phyloP scores from a whole-genome alignment of 2,797 vertebrate genomes.

The Melanotaenia maccullochi region DNA sequence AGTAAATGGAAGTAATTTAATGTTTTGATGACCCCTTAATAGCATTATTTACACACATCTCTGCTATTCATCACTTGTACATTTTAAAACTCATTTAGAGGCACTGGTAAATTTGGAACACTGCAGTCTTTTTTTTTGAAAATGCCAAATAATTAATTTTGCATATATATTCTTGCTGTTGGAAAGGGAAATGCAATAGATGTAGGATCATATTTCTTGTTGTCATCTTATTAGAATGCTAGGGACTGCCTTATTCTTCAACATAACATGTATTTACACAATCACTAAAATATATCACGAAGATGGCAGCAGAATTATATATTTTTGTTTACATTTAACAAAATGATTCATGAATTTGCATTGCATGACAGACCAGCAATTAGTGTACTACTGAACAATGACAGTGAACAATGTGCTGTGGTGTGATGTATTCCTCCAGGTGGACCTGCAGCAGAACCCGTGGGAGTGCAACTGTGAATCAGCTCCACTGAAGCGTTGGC shows the following conservation, averaged over 20 bases:
- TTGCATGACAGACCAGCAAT: slow-evolving; percentile 46
- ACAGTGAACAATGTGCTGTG: slow-evolving; percentile 37
- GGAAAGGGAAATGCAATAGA: slow-evolving; percentile 41
- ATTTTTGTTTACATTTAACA: slow-evolving; percentile 40
- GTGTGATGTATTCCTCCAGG: slow-evolving; percentile 87
- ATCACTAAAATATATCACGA: slow-evolving; percentile 20
- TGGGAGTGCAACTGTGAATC: slow-evolving; percentile 98
- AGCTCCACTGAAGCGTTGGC: slow-evolving; percentile 95
- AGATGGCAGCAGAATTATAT: slow-evolving; percentile 22
- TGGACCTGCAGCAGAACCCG: slow-evolving; percentile 97
- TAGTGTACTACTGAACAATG: slow-evolving; percentile 43
- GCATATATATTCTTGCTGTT: slow-evolving; percentile 25
- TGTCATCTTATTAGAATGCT: slow-evolving; percentile 53
- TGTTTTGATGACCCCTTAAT: slow-evolving; percentile 41
- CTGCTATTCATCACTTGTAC: slow-evolving; percentile 27
- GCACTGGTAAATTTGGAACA: background rate
- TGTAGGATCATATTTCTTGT: slow-evolving; percentile 56
- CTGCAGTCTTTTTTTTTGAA: slow-evolving; percentile 41
- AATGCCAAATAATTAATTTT: slow-evolving; percentile 47
- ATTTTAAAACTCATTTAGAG: slow-evolving; percentile 24
- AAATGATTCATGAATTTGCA: slow-evolving; percentile 47
- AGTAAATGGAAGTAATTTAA: slow-evolving; percentile 28
- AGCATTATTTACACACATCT: slow-evolving; percentile 50
- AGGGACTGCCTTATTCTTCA: slow-evolving; percentile 34
- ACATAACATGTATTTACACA: slow-evolving; percentile 28